These are phyloP conservation scores for Clarias pachynema DNA, from an alignment of 2,797 vertebrate species.

Conservation along the genomic window DNA sequence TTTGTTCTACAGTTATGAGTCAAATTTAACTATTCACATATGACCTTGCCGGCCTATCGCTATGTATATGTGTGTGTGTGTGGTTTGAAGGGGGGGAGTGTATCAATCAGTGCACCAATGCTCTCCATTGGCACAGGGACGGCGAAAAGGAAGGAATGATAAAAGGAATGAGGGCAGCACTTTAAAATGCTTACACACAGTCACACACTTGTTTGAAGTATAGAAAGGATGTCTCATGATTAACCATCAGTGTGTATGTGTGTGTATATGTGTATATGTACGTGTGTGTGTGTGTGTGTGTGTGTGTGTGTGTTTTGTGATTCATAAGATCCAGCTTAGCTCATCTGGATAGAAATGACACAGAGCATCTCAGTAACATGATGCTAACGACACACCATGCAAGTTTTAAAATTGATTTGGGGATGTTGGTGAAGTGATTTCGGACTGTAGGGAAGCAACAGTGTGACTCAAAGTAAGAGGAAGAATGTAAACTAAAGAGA, in stretches of 20 bases:
- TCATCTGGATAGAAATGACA: too few relatives aligned
- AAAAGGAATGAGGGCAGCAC: conserved; percentile 45
- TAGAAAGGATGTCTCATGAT: conserved; percentile 14
- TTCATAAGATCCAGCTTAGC: not conserved
- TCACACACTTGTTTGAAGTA: conserved; percentile 34
- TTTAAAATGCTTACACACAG: conserved; percentile 42
- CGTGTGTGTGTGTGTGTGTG: not conserved
- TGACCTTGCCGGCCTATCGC: conserved; percentile 51
- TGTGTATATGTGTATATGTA: conserved; percentile 21
- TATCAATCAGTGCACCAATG: conserved; percentile 52
- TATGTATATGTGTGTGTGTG: conserved; percentile 17
- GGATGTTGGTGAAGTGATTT: not conserved
- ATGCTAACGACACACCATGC: not conserved
- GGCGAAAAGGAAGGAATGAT: conserved; percentile 23
- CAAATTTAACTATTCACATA: conserved; percentile 59
- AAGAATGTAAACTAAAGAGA: conserved; percentile 6
- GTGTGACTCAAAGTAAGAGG: not conserved
- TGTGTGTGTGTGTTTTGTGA: not conserved
- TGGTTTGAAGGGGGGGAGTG: conserved; percentile 17
- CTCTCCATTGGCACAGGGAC: conserved; percentile 26
- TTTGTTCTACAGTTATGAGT: conserved; percentile 58
- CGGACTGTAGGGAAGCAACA: not conserved
- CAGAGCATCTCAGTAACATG: not conserved
- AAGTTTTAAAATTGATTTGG: not conserved
- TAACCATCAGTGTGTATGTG: not conserved